Conservation (phyloP, 2,797 vertebrate genomes). For the Lagocephalus sceleratus region DNA sequence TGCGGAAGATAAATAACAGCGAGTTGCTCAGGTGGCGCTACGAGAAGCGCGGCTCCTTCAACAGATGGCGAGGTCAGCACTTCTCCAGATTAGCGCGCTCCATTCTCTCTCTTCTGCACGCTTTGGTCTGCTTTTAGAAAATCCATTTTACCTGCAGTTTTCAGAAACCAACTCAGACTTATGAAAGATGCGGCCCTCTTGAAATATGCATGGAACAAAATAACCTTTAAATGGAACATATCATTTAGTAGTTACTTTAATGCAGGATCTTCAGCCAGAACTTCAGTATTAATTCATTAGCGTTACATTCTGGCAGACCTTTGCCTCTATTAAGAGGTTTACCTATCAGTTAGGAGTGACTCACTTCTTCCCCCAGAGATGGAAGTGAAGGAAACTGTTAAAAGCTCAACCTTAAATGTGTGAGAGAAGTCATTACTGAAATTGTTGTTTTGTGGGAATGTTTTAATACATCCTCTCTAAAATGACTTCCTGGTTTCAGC, state of each 20-base stretch:
- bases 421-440: constrained; percentile 23
- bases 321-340: constrained; percentile 19
- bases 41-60: background rate
- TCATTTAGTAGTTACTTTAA: constrained; percentile 22
- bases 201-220: no score
- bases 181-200: no score
- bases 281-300: constrained; percentile 14
- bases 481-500: no score
- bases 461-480: no score
- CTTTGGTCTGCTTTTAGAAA: constrained; percentile 8
- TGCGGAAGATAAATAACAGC: constrained; percentile 20
- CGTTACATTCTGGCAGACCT: constrained; percentile 9
- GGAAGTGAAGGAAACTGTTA: constrained; percentile 8
- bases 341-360: constrained; percentile 13
- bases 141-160: constrained; percentile 13
- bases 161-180: background rate
- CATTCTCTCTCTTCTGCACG: background rate
- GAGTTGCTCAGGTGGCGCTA: constrained; percentile 7
- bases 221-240: background rate
- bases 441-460: constrained; percentile 15
- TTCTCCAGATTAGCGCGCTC: constrained; percentile 4
- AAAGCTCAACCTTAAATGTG: constrained; percentile 14
- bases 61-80: constrained; percentile 39
- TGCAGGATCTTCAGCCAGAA: constrained; percentile 19
- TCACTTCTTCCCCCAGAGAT: constrained; percentile 6